Evolutionary conservation across 2,113 vertebrate genomes (phyloP), one percentile per base, ranked within the genome.

Genomic region (Lampris incognitus): DNA sequence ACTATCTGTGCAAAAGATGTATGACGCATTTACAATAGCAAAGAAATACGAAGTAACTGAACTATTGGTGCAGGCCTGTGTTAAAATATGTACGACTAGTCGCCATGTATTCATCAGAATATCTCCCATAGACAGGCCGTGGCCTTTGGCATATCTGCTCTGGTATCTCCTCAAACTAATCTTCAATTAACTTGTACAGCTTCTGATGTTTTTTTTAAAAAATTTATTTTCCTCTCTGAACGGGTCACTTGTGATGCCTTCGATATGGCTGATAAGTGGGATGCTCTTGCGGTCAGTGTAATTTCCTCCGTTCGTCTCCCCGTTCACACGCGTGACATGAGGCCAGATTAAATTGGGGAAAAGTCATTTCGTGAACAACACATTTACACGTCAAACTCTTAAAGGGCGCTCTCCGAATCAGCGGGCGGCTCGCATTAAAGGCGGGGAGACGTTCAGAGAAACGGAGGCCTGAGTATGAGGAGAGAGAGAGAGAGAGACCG

Each of bases 141-240:
- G 70, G 74, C 79, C 78, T 81, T 86, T 74, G 69, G 80, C 75
- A 57, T 72, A 8, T 60, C 61, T 66, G 44, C 70, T 50, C 57
- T 38, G 61, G 64, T 57, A 76, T 88, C 77, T 80, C 67, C 69
- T 84, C 82, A 81, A 70, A 56, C 78, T 89, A 84, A 89, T 91
- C 83, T 87, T 78, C 78, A 81, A 78, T 85, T 85, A 87, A 81
- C 75, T 79, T 81, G 80, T 81, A 72, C 73, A 66, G 75, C 71
- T 69, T 70, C 76, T 78, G 78, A 74, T 83, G 81, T 48, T 68
- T 69, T 76, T 76, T 67, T 24, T 24, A 24, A 54, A 68, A 24
- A 54, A 68, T 84, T 69, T 64, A 69, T 81, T 83, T 83, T 59
- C 55, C 70, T 74, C 36, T 66, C 61, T 67, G 49, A 81, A 79